Conservation (phyloP, 2,797 vertebrate species). For the Agapornis canus region DNA sequence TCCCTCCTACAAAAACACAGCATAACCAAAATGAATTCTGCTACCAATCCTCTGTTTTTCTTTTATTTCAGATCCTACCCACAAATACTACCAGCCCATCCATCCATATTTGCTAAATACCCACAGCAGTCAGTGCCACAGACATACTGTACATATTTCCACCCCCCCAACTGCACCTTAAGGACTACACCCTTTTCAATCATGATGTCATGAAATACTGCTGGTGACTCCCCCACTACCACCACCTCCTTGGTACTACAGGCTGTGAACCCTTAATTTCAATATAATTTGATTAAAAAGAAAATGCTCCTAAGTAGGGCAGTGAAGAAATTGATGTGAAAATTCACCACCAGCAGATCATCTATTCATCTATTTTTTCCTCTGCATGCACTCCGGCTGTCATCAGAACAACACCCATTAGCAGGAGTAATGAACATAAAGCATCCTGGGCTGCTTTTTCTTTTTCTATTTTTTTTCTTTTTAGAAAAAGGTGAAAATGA, state of each 20-base stretch:
- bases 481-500: neutral
- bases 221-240: constrained; percentile 69
- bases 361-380: constrained; percentile 36
- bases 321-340: constrained; percentile 42
- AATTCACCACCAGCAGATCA: constrained; percentile 41
- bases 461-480: neutral
- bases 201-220: constrained; percentile 77
- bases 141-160: constrained; percentile 48
- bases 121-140: constrained; percentile 43
- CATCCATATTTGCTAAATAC: constrained; percentile 59
- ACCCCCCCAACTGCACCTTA: constrained; percentile 60
- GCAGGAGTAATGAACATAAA: constrained; percentile 54
- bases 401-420: constrained; percentile 71
- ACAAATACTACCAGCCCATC: constrained; percentile 22
- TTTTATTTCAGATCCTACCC: constrained; percentile 41
- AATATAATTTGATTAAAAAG: constrained; percentile 59
- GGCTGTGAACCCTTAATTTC: constrained; percentile 57
- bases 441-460: neutral
- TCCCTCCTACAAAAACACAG: constrained; percentile 54
- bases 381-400: constrained; percentile 51
- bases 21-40: constrained; percentile 39
- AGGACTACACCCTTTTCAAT: constrained; percentile 78
- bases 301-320: constrained; percentile 55
- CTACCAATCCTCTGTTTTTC: constrained; percentile 12
- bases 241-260: constrained; percentile 27